These are phyloP conservation scores for Falco berigora DNA, from an alignment of 2,797 vertebrate species.

Conservation along the genomic window DNA sequence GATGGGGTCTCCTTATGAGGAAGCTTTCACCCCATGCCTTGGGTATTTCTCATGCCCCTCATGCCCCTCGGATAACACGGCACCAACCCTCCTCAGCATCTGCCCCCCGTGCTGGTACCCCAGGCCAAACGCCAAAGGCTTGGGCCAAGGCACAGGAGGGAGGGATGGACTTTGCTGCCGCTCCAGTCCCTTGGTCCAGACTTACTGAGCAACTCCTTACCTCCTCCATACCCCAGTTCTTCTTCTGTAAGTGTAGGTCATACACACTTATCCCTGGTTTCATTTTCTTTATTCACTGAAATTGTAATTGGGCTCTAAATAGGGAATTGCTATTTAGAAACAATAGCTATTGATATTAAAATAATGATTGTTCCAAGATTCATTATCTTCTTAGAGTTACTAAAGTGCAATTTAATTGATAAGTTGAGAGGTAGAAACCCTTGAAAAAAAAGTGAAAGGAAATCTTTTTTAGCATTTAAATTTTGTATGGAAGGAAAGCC, in stretches of 20 bases:
- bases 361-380: neutral
- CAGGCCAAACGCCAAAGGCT: neutral
- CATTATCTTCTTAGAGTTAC: neutral
- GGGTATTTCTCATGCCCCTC: neutral
- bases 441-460: neutral
- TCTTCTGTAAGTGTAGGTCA: rapidly evolving
- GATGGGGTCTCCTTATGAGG: neutral
- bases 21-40: neutral
- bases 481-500: neutral
- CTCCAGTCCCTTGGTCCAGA: neutral
- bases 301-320: neutral
- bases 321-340: neutral
- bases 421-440: neutral
- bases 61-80: neutral
- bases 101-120: neutral
- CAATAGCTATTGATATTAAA: no score
- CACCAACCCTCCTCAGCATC: neutral
- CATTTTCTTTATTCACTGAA: neutral
- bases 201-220: rapidly evolving
- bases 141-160: neutral
- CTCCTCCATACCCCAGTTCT: neutral
- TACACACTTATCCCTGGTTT: rapidly evolving
- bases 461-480: neutral
- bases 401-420: neutral
- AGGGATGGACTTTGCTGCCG: neutral